Conservation (phyloP, 2,888 invertebrate genomes). For the Luperina nickerlii region DNA sequence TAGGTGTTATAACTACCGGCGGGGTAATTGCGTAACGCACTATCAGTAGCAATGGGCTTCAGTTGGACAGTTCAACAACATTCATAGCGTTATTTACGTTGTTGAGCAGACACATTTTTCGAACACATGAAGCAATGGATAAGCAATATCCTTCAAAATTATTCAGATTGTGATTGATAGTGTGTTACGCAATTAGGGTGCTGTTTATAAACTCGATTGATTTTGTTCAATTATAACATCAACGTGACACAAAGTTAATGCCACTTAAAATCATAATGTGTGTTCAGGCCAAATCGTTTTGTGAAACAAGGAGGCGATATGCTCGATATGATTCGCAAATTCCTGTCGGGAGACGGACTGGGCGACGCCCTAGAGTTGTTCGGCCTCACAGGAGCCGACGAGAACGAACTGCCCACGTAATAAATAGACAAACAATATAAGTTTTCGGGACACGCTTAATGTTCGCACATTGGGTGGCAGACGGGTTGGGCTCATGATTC, state of each 20-base stretch:
- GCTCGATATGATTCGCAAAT: slow-evolving; percentile 84
- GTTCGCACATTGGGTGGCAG: slow-evolving; percentile 74
- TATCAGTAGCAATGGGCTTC: no score
- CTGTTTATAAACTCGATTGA: slow-evolving; percentile 13
- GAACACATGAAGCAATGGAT: no score
- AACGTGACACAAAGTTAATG: slow-evolving; percentile 8
- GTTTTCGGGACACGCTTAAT: slow-evolving; percentile 74
- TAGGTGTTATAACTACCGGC: slow-evolving; percentile 3
- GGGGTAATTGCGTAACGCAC: no score
- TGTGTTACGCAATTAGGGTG: no score
- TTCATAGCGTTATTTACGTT: no score
- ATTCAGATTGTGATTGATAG: no score
- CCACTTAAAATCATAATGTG: slow-evolving; percentile 68
- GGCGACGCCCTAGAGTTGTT: slow-evolving; percentile 82
- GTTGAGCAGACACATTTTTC: no score
- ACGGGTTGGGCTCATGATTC: slow-evolving; percentile 72
- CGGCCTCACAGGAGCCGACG: slow-evolving; percentile 78
- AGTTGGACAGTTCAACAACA: no score
- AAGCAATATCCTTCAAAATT: no score
- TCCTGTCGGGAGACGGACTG: slow-evolving; percentile 84
- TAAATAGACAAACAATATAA: slow-evolving; percentile 61
- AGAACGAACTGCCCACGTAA: slow-evolving; percentile 84
- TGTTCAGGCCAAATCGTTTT: slow-evolving; percentile 82
- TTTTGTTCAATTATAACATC: slow-evolving; percentile 20
- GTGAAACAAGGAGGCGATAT: slow-evolving; percentile 77